Base-by-base conservation (phyloP, 2,113 vertebrate species). In the Myrmecophaga tridactyla region DNA sequence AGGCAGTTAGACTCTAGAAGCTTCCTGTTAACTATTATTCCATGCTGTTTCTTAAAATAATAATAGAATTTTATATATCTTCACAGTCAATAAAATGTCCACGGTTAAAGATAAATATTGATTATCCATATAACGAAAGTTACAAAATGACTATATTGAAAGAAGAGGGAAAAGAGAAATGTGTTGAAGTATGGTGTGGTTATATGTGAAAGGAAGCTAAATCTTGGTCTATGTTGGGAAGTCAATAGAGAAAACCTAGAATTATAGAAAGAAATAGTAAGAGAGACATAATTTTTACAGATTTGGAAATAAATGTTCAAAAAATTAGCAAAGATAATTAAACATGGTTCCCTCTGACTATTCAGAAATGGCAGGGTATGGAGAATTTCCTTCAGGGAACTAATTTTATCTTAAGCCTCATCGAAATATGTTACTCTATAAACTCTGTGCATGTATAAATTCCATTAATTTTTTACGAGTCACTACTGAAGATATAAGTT, bases 381-480 rank as follows among this genome's bases (percentile, higher is more conserved):
- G 6, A 9, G 13, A 20, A 63, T 67, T 95, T 84, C 72, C 53
- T 46, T 89, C 31, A 77, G 25, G 25, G 34, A 95, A 69, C 48
- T 82, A 69, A 78, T 86, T 94, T 51, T 62, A 67, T 76, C 29
- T 77, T 77, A 77, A 88, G 34, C 0, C 12, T 92, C 60, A 3
- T 53, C 86, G 34, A 89, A 95, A 73, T 60, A 80, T 29, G 86
- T 95, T 83, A 69, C 48, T 70, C 29, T 83, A 31, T 76, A 95
- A 92, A 78, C 31, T 36, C 9, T 21, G 29, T 70, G 34, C 31
- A 53, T 69, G 4, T 58, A 17, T 69, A 92, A 70, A 48, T 78
- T 89, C 56, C 69, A 46, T 65, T 76, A 58, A 58, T 63, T 90
- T 87, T 96, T 76, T 60, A 93, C 85, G 25, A 25, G n/a, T n/a